Conservation (phyloP, 2,797 vertebrate genomes). For the Okamejei kenojei region DNA sequence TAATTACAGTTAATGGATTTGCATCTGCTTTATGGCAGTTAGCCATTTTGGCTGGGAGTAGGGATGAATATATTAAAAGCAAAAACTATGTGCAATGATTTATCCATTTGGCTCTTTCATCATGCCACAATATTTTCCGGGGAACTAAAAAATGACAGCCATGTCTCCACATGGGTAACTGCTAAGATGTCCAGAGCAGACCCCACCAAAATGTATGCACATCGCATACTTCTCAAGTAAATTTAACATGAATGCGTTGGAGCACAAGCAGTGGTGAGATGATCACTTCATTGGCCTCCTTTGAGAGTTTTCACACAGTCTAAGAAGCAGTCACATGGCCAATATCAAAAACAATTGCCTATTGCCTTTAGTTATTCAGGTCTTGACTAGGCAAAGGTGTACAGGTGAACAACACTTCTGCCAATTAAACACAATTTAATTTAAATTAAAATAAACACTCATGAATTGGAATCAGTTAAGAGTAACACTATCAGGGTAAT, state of each 20-base stretch:
- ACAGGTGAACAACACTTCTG: background rate
- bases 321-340: background rate
- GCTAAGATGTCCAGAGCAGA: background rate
- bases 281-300: background rate
- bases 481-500: background rate
- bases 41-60: background rate
- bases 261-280: background rate
- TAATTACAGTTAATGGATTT: conserved; percentile 16
- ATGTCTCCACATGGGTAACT: background rate
- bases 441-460: background rate
- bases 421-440: background rate
- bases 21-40: background rate
- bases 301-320: background rate
- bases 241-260: background rate
- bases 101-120: background rate
- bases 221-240: background rate
- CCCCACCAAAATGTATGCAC: background rate
- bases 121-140: background rate
- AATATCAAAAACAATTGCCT: background rate
- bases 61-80: background rate
- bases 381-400: background rate
- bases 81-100: background rate
- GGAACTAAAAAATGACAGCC: background rate
- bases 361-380: background rate
- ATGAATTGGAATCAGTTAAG: background rate